A percentile compares a stretch with the other conserved stretches of the same genome.
phyloP scores from a whole-genome alignment of 2,888 invertebrate genomes.

The Neoitamus cyanurus region DNA sequence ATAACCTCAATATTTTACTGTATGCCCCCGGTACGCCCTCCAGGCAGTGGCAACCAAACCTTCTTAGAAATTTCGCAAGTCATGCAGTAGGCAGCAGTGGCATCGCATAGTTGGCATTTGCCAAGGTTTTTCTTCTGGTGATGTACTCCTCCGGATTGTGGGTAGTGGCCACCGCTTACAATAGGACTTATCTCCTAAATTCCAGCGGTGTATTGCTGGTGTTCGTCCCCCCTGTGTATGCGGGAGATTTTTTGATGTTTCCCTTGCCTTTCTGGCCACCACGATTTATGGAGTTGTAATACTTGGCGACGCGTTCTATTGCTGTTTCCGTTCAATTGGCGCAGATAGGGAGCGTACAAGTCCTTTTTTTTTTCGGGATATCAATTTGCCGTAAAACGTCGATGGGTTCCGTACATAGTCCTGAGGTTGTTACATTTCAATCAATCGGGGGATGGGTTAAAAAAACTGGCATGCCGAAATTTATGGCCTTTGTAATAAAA shows the following conservation, averaged over 20 bases:
- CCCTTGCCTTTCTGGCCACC: not conserved
- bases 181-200: not conserved
- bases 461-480: not conserved
- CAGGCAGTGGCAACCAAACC: not conserved
- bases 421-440: not conserved
- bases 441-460: not conserved
- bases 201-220: not conserved
- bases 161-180: not conserved
- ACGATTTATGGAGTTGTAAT: not conserved
- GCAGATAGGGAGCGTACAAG: not conserved
- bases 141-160: constrained; percentile 9
- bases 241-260: not conserved
- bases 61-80: constrained; percentile 32
- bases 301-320: not conserved
- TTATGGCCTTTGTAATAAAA: not conserved
- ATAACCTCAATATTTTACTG: constrained; percentile 36
- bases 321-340: not conserved
- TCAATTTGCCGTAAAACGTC: not conserved
- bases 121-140: not conserved
- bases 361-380: not conserved
- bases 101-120: not conserved
- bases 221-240: not conserved
- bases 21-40: not conserved
- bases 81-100: constrained; percentile 22
- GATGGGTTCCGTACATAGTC: not conserved